phyloP scores from a whole-genome alignment of 2,797 vertebrate species.

The Tapera naevia region DNA sequence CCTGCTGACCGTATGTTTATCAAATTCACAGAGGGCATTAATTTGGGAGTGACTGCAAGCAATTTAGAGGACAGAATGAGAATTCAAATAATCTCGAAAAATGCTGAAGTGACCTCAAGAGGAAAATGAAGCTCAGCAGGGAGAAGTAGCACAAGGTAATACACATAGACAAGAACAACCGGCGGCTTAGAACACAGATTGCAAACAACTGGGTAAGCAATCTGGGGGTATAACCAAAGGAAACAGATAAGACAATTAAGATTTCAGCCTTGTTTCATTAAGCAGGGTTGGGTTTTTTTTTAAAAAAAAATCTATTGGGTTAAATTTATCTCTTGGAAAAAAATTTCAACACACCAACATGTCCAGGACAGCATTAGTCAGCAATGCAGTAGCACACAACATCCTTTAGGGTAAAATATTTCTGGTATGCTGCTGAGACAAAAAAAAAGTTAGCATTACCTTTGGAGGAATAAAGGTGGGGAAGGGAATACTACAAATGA shows the following conservation, averaged over 20 bases:
- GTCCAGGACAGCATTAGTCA: neutral
- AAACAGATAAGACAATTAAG: neutral
- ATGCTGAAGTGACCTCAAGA: neutral
- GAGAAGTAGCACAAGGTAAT: neutral
- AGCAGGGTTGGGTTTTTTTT: neutral
- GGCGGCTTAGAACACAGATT: neutral
- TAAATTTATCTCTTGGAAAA: neutral
- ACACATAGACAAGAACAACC: neutral
- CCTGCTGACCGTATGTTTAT: neutral
- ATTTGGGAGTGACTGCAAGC: neutral
- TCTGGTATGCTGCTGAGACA: neutral
- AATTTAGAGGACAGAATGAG: neutral
- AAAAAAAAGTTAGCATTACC: neutral
- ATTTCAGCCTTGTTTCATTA: neutral
- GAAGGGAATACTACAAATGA: neutral
- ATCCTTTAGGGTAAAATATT: neutral
- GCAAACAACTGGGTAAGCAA: neutral
- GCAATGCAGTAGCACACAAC: neutral
- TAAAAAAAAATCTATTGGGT: neutral
- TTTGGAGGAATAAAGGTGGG: neutral
- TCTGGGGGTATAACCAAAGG: neutral
- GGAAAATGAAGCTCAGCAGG: slow-evolving; percentile 7
- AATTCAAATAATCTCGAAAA: neutral
- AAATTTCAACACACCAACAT: neutral
- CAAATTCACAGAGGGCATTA: neutral